A percentile compares a stretch with the other conserved stretches of the same genome.
Conservation (phyloP, 2,113 vertebrate genomes). For the Cranoglanis bouderius region DNA sequence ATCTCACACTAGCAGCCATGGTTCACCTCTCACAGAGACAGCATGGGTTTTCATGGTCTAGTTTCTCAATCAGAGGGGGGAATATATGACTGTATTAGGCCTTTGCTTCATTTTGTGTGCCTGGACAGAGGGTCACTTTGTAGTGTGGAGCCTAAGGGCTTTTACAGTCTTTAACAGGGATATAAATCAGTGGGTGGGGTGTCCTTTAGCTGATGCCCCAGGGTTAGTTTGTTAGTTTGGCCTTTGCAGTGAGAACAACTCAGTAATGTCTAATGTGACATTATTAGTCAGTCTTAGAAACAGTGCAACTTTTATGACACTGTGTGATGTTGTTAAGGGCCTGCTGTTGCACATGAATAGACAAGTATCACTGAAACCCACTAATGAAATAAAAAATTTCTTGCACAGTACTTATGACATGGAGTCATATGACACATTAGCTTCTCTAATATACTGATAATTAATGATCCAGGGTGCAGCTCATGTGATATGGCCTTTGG, state of each 20-base stretch:
- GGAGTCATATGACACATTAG: slow-evolving; percentile 24
- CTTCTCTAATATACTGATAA: not conserved
- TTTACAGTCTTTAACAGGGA: slow-evolving; percentile 3
- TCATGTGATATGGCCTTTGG: slow-evolving; percentile 18
- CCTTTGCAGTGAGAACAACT: slow-evolving; percentile 19
- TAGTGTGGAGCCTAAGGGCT: slow-evolving; percentile 17
- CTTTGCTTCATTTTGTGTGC: slow-evolving; percentile 9
- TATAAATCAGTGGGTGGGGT: slow-evolving; percentile 37
- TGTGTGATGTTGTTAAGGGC: not conserved
- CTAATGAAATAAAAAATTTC: not conserved
- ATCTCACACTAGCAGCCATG: not conserved
- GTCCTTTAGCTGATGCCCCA: slow-evolving; percentile 10
- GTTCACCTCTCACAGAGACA: not conserved
- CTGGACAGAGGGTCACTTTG: slow-evolving; percentile 1
- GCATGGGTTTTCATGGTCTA: slow-evolving; percentile 4
- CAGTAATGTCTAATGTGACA: not conserved
- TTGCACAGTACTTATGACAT: not conserved
- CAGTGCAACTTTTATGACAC: not conserved
- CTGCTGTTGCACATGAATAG: not conserved
- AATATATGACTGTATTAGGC: not conserved
- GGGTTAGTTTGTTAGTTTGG: slow-evolving; percentile 22
- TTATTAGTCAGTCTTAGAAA: not conserved
- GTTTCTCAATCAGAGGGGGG: not conserved
- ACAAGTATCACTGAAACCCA: not conserved
- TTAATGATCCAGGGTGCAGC: not conserved